These are phyloP conservation scores for Acanthosepion esculentum DNA, from an alignment of 2,888 invertebrate species.

Conservation along the genomic window DNA sequence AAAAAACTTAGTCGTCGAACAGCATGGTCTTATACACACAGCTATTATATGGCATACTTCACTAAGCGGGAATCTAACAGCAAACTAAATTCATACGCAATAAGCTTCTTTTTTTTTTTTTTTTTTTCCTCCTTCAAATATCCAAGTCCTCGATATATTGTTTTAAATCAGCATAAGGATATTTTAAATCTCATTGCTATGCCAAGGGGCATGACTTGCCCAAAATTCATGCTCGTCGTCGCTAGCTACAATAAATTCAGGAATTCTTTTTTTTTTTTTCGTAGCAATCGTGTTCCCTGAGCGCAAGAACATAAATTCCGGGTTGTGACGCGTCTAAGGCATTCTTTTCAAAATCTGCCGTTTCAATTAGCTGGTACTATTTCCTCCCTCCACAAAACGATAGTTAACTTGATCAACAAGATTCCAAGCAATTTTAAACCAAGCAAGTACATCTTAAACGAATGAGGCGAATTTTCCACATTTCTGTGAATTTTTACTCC, in stretches of 20 bases:
- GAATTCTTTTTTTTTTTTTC: constrained; percentile 64
- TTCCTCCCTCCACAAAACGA: constrained; percentile 58
- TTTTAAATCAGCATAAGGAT: constrained; percentile 24
- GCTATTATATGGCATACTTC: constrained; percentile 74
- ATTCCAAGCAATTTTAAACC: constrained; percentile 11
- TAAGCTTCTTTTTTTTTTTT: constrained; percentile 53
- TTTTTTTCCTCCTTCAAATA: not conserved
- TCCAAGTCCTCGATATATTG: constrained; percentile 34
- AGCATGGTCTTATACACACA: constrained; percentile 74
- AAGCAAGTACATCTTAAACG: not conserved
- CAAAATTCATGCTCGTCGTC: constrained; percentile 60
- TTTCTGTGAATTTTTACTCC: constrained; percentile 16
- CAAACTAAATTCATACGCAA: constrained; percentile 71
- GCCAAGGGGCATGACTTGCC: constrained; percentile 38
- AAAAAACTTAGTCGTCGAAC: constrained; percentile 67
- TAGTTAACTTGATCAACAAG: not conserved
- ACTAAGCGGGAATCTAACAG: constrained; percentile 74
- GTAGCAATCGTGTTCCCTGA: constrained; percentile 66
- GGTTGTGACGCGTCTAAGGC: constrained; percentile 71
- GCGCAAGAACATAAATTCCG: constrained; percentile 67
- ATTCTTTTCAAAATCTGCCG: constrained; percentile 72
- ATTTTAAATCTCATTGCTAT: constrained; percentile 45
- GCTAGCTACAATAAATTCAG: constrained; percentile 64
- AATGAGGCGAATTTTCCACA: not conserved
- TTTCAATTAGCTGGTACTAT: constrained; percentile 69